Conservation (phyloP, 2,113 vertebrate species). For the Argyrosomus japonicus region DNA sequence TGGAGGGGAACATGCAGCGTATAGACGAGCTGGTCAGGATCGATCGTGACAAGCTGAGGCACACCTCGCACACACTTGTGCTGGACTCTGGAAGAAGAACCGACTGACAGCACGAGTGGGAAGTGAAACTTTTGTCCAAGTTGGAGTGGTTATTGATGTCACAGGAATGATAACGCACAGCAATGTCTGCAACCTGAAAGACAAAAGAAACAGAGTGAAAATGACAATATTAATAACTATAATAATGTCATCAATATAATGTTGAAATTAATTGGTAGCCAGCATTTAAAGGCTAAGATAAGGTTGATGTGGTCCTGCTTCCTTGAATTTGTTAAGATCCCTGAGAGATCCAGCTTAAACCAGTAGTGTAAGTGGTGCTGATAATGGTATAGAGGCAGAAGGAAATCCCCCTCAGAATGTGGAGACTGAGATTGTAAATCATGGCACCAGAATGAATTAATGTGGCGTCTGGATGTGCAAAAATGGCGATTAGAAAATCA, state of each 20-base stretch:
- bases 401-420: too few species aligned
- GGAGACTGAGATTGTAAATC: too few species aligned
- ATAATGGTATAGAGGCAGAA: too few species aligned
- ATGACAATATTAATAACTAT: neutral
- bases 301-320: neutral
- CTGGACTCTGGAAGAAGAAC: conserved; percentile 85
- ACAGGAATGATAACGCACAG: conserved; percentile 92
- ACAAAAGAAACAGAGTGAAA: neutral
- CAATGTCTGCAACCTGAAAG: conserved; percentile 91
- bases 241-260: too few species aligned
- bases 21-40: conserved; percentile 64
- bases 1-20: conserved; percentile 76
- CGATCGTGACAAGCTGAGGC: conserved; percentile 80
- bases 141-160: conserved; percentile 26
- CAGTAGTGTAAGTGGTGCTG: too few species aligned
- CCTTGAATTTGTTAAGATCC: neutral
- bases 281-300: neutral
- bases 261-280: neutral
- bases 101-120: conserved; percentile 88
- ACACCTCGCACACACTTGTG: conserved; percentile 90
- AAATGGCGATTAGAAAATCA: too few species aligned
- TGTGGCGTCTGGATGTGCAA: too few species aligned
- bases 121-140: conserved; percentile 11
- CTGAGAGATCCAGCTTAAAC: too few species aligned
- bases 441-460: too few species aligned